These are phyloP conservation scores for Tetranychus piercei DNA, from an alignment of 2,888 invertebrate genomes.

Conservation along the genomic window DNA sequence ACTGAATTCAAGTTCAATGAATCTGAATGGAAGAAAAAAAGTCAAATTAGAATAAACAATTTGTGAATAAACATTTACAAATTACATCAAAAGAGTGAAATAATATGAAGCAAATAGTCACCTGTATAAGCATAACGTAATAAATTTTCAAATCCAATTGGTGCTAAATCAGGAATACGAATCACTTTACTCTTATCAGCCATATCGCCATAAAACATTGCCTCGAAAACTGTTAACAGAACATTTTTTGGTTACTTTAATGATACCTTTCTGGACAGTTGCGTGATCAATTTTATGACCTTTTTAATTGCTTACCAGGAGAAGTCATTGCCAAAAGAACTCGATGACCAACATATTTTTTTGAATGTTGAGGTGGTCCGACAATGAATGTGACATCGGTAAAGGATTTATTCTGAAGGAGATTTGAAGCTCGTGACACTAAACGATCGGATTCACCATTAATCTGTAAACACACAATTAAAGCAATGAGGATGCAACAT, in stretches of 20 bases:
- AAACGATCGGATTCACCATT: constrained; percentile 19
- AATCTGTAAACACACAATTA: constrained; percentile 3
- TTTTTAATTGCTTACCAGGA: constrained; percentile 15
- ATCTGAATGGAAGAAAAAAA: constrained; percentile 18
- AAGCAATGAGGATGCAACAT: not conserved
- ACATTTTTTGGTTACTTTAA: not conserved
- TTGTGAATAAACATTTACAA: not conserved
- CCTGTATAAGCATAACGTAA: constrained; percentile 28
- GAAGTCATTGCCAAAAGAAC: constrained; percentile 28
- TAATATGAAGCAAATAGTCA: not conserved
- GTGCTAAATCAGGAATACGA: constrained; percentile 28
- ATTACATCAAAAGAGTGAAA: not conserved
- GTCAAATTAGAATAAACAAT: not conserved
- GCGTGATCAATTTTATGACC: not conserved
- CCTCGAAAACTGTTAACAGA: constrained; percentile 25
- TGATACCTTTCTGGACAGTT: not conserved
- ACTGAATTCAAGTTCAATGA: constrained; percentile 27
- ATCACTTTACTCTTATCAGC: constrained; percentile 29
- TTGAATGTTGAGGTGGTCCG: constrained; percentile 28
- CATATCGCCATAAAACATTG: constrained; percentile 29
- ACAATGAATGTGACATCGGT: constrained; percentile 29
- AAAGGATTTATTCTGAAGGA: constrained; percentile 29
- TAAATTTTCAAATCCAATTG: constrained; percentile 28
- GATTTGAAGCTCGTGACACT: constrained; percentile 23
- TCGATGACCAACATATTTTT: constrained; percentile 29